phyloP scores from a whole-genome alignment of 2,797 vertebrate genomes.

The Dendrocincla tyrannina region DNA sequence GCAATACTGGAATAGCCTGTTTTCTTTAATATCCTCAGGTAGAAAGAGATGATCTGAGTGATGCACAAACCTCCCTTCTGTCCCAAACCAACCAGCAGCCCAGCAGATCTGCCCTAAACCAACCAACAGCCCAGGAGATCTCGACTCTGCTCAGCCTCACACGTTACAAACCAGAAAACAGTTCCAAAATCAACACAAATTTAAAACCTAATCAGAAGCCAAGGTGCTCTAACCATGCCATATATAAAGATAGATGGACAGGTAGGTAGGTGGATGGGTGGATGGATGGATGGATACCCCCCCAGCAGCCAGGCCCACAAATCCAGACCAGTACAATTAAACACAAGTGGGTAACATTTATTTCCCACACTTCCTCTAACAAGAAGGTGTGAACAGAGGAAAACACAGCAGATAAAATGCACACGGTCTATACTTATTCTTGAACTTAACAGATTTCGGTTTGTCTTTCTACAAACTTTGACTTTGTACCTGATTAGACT shows the following conservation, averaged over 20 bases:
- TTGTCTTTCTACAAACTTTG: conserved; percentile 63
- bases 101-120: not conserved
- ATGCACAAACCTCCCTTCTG: not conserved
- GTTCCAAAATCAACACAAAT: not conserved
- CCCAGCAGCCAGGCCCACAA: not conserved
- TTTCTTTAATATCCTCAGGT: not conserved
- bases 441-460: conserved; percentile 59
- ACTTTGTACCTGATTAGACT: conserved; percentile 57
- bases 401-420: conserved; percentile 13
- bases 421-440: conserved; percentile 39
- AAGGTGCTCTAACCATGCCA: not conserved
- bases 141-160: not conserved
- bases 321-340: not conserved
- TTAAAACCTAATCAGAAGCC: not conserved
- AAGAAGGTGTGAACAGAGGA: conserved; percentile 28
- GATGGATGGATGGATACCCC: too few species aligned
- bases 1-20: not conserved
- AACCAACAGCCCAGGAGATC: not conserved
- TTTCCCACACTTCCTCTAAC: not conserved
- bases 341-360: conserved; percentile 29
- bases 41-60: not conserved
- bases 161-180: not conserved
- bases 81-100: not conserved
- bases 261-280: too few species aligned
- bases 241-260: not conserved